phyloP scores from a whole-genome alignment of 2,113 vertebrate genomes.

The Pomatorhinus ruficollis region DNA sequence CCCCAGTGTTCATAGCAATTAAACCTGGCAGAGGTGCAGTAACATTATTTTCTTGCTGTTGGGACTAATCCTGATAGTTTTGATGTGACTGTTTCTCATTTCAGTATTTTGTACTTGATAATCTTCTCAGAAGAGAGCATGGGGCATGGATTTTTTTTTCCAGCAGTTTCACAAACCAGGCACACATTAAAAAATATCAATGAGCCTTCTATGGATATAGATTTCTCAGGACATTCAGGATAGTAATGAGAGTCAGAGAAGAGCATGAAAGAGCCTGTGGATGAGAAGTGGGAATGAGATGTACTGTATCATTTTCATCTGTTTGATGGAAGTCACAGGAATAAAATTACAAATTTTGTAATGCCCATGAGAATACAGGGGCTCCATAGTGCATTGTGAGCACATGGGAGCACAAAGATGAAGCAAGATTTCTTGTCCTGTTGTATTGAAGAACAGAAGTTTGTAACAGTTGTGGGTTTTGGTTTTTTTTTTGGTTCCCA shows the following conservation, averaged over 20 bases:
- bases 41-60: not conserved
- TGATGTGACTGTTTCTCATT: not conserved
- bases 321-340: not conserved
- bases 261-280: not conserved
- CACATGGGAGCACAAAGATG: not conserved
- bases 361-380: not conserved
- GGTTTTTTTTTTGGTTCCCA: not conserved
- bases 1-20: not conserved
- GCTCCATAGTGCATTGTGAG: not conserved
- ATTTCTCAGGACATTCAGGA: not conserved
- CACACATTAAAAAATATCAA: not conserved
- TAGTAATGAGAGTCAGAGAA: not conserved
- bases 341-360: not conserved
- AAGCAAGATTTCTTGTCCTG: not conserved
- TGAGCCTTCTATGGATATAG: not conserved
- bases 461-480: not conserved
- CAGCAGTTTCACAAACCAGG: not conserved
- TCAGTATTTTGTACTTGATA: not conserved
- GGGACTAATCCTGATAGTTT: not conserved
- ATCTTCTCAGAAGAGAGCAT: not conserved
- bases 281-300: not conserved
- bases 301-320: not conserved
- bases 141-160: not conserved
- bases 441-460: not conserved
- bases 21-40: not conserved